Evolutionary conservation across 2,113 vertebrate genomes (phyloP).

Genomic region (Elephantulus edwardii): DNA sequence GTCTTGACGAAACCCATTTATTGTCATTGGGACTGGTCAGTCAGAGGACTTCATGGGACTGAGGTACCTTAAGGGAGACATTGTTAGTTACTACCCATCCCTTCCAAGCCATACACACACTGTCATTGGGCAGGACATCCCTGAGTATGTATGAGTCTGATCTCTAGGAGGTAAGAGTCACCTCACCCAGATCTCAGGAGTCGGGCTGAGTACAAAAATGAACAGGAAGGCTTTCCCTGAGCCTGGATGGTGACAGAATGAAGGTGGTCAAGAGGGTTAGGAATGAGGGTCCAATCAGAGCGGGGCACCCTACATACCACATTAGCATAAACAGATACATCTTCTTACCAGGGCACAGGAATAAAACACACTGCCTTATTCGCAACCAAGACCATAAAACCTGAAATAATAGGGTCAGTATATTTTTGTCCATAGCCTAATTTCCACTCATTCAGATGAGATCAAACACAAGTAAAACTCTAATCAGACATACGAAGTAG

Average conservation of each 20-base stretch:
- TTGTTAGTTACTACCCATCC: not conserved
- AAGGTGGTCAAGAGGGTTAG: not conserved
- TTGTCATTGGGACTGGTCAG: not conserved
- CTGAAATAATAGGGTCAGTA: not conserved
- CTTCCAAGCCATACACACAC: not conserved
- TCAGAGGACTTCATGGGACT: not conserved
- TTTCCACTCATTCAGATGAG: not conserved
- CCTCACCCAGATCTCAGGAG: not conserved
- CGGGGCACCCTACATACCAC: not conserved
- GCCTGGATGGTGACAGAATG: not conserved
- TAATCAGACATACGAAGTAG: constrained; percentile 10
- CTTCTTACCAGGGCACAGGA: not conserved
- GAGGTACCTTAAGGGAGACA: not conserved
- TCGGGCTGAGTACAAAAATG: not conserved
- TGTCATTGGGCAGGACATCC: not conserved
- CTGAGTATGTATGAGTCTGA: not conserved
- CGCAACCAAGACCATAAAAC: not conserved
- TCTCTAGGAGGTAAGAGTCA: not conserved
- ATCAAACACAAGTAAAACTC: constrained; percentile 2
- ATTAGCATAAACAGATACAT: not conserved
- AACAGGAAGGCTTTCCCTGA: not conserved
- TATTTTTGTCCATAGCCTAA: not conserved
- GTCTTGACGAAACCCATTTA: not conserved
- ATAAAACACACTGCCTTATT: not conserved
- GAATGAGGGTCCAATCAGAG: not conserved